Conservation (phyloP, 2,888 invertebrate genomes). For the Cephus nigrinus region DNA sequence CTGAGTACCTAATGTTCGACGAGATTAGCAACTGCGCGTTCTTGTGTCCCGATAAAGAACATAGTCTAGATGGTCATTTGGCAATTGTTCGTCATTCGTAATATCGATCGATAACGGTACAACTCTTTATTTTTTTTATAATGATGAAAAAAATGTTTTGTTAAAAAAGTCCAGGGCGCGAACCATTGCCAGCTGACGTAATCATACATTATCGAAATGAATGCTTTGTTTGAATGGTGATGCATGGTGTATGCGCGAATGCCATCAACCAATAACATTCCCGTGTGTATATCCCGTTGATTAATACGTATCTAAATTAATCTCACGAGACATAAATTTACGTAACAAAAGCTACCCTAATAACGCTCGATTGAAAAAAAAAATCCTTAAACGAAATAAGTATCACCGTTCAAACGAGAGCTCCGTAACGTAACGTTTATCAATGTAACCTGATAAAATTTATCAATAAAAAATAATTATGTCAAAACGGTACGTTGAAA, state of each 20-base stretch:
- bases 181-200: neutral
- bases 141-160: conserved; percentile 7
- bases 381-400: conserved; percentile 19
- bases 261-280: conserved; percentile 11
- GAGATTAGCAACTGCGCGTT: conserved; percentile 27
- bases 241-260: conserved; percentile 44
- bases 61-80: conserved; percentile 37
- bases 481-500: too few relatives aligned
- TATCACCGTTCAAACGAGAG: conserved; percentile 41
- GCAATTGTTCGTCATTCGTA: conserved; percentile 23
- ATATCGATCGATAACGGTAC: neutral
- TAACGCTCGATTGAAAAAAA: conserved; percentile 13
- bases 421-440: conserved; percentile 29
- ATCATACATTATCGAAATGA: conserved; percentile 13
- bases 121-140: neutral
- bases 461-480: too few relatives aligned
- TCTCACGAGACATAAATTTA: neutral
- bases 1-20: conserved; percentile 12
- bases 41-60: conserved; percentile 6
- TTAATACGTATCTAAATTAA: neutral
- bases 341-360: conserved; percentile 15
- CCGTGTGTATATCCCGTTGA: conserved; percentile 20
- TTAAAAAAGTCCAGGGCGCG: neutral
- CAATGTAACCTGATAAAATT: neutral
- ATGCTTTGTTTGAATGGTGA: conserved; percentile 52